Conservation (phyloP, 2,797 vertebrate genomes). For the Peromyscus aztecus region DNA sequence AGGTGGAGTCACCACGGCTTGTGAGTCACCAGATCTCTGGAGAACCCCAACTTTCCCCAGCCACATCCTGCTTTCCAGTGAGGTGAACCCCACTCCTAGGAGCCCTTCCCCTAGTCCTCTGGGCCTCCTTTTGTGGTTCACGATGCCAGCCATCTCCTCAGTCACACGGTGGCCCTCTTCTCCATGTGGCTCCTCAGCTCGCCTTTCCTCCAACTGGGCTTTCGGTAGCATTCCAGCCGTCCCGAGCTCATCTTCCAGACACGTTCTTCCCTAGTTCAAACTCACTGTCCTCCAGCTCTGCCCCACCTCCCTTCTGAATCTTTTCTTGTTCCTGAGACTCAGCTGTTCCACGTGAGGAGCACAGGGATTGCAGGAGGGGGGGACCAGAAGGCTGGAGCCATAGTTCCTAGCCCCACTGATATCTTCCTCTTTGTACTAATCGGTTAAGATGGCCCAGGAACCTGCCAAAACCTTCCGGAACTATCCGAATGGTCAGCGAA, state of each 20-base stretch:
- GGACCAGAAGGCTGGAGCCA: not conserved
- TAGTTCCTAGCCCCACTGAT: not conserved
- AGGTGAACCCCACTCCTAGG: not conserved
- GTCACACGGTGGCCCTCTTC: not conserved
- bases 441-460: not conserved
- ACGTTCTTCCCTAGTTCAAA: not conserved
- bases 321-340: not conserved
- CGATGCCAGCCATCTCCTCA: not conserved
- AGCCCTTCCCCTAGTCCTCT: not conserved
- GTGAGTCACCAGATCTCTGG: not conserved
- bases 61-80: not conserved
- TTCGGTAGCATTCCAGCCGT: not conserved
- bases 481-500: not conserved
- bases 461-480: not conserved
- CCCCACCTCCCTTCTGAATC: not conserved
- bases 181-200: not conserved
- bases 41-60: not conserved
- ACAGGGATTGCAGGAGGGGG: not conserved
- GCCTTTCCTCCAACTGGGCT: not conserved
- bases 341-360: not conserved
- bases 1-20: not conserved
- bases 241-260: not conserved
- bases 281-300: not conserved
- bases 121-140: not conserved
- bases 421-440: not conserved